Evolutionary conservation across 2,113 vertebrate species (phyloP).

Genomic region (Serilophus lunatus): DNA sequence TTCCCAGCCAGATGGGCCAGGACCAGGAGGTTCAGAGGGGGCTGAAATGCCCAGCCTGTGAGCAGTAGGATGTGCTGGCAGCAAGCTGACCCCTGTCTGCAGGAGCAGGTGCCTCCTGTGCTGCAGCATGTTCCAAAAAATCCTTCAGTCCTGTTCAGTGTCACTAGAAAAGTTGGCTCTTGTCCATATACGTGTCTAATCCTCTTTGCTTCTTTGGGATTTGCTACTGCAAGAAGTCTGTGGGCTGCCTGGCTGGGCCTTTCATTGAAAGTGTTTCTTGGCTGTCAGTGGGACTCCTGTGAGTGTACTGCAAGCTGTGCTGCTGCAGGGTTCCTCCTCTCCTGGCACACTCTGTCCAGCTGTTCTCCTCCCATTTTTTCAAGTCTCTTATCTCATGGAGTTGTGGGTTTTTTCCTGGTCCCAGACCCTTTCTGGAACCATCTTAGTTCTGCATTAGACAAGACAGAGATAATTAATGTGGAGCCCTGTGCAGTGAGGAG

Average conservation of each 20-base stretch:
- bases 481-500: background rate
- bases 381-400: background rate
- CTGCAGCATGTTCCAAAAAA: background rate
- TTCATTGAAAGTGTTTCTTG: background rate
- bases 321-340: background rate
- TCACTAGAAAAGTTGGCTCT: background rate
- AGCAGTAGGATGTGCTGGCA: background rate
- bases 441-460: background rate
- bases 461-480: background rate
- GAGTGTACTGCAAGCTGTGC: background rate
- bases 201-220: conserved; percentile 3
- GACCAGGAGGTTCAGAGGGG: background rate
- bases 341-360: background rate
- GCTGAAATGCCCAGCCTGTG: fast-evolving
- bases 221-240: background rate
- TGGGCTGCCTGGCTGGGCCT: background rate
- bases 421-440: background rate
- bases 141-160: background rate
- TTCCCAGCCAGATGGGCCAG: fast-evolving
- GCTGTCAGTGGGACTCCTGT: fast-evolving
- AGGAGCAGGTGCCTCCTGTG: background rate
- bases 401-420: background rate
- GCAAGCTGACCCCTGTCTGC: background rate
- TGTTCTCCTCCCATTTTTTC: background rate
- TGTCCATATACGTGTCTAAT: background rate